Conservation (phyloP, 2,888 invertebrate species). For the Neocrepidodera transversa region DNA sequence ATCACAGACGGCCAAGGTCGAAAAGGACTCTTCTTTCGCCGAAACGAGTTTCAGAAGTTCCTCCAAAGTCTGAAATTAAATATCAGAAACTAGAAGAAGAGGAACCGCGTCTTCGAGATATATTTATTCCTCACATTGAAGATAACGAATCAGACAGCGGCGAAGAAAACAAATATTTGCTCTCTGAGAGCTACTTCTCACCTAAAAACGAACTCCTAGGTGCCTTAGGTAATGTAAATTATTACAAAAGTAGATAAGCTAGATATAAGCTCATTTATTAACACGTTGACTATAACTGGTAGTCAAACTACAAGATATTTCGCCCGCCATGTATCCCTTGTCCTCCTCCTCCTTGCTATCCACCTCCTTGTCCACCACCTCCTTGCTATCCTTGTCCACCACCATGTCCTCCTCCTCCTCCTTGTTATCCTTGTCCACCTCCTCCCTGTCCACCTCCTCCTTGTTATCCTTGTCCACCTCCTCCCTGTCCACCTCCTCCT, state of each 20-base stretch:
- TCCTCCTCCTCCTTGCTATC: not conserved
- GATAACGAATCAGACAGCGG: slow-evolving; percentile 34
- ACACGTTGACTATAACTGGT: too few relatives aligned
- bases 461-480: not conserved
- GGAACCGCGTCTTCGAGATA: slow-evolving; percentile 27
- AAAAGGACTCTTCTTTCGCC: slow-evolving; percentile 29
- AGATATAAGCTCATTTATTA: too few relatives aligned
- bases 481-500: not conserved
- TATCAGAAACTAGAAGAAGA: slow-evolving; percentile 17
- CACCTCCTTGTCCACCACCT: not conserved
- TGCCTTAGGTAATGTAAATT: slow-evolving; percentile 24
- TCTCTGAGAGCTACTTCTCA: slow-evolving; percentile 4
- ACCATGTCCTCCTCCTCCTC: not conserved
- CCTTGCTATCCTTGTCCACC: slow-evolving; percentile 1
- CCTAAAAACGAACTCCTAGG: slow-evolving; percentile 5
- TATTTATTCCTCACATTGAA: slow-evolving; percentile 24
- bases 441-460: too few relatives aligned
- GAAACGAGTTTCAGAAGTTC: slow-evolving; percentile 11
- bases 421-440: not conserved
- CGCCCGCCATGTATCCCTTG: not conserved
- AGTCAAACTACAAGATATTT: too few relatives aligned
- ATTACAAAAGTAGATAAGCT: too few relatives aligned
- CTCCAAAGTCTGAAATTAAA: slow-evolving; percentile 12
- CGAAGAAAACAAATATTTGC: slow-evolving; percentile 17
- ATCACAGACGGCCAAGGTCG: slow-evolving; percentile 32